Base-by-base conservation (phyloP, 2,888 invertebrate species). In the Megamerina dolium region DNA sequence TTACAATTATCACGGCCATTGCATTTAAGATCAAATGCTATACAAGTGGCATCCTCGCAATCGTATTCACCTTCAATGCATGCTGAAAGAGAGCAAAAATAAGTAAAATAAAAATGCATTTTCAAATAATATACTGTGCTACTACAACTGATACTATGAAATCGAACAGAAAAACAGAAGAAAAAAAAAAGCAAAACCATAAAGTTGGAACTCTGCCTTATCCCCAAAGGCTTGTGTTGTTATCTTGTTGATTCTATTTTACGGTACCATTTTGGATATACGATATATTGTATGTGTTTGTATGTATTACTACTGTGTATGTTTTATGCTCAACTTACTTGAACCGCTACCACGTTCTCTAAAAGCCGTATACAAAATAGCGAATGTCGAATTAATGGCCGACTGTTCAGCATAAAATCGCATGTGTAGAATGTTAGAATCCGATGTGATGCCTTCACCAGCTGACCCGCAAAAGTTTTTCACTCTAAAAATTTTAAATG, bases 41-140 rank as follows among this genome's bases (percentile, higher is more conserved):
- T 93, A 72, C 95, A 95, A 0, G 87, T 87, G 41, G 82, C 81
- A 67, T 92, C 92, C 56, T 88, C 87, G 61, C 92, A 92, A 68
- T 90, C 85, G 60, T 85, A 89, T 58, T 91, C 89, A 0, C 62
- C 67, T 77, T 48, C 54, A n/a, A 50, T 40, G 49, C 62, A 63
- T 41, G 31, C 57, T 58, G 38, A n/a, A 27, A 19, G n/a, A 32
- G 2, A 13, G 20, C 23, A 38, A 34, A 13, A 20, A 32, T 2
- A 35, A 23, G 19, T 35, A 35, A 38, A 38, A 37, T 21, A 34
- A 32, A 40, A 13, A 17, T 10, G 17, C 26, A 26, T 36, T 36
- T 36, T n/a, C n/a, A n/a, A n/a, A n/a, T n/a, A n/a, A n/a, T n/a
- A n/a, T n/a, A n/a, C n/a, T n/a, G n/a, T n/a, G n/a, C n/a, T n/a